Conservation (phyloP, 2,113 vertebrate species). For the Labeo rohita region DNA sequence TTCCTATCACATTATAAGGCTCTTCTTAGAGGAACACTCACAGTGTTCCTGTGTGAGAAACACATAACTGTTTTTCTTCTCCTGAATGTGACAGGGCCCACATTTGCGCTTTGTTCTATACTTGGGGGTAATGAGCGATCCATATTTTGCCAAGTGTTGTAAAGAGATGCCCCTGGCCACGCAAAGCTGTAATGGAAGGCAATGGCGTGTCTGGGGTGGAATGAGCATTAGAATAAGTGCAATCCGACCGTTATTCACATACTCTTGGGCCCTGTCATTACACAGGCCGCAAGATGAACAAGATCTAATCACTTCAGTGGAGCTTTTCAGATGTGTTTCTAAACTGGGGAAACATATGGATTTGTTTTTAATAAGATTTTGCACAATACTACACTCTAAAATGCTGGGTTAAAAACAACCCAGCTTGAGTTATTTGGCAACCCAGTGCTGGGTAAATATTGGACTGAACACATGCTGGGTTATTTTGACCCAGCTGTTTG, state of each 20-base stretch:
- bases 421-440: no score
- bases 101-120: constrained; percentile 50
- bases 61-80: constrained; percentile 47
- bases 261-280: constrained; percentile 60
- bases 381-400: no score
- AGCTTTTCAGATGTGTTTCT: constrained; percentile 4
- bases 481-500: no score
- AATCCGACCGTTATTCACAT: constrained; percentile 43
- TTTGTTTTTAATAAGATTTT: background rate
- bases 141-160: constrained; percentile 65
- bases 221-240: constrained; percentile 58
- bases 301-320: constrained; percentile 26
- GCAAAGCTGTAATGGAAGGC: background rate
- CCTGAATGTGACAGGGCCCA: constrained; percentile 52
- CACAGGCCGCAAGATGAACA: constrained; percentile 37
- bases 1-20: constrained; percentile 63
- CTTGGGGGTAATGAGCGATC: constrained; percentile 67
- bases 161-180: constrained; percentile 59
- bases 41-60: constrained; percentile 37
- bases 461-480: no score
- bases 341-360: constrained; percentile 1
- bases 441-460: no score
- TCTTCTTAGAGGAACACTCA: constrained; percentile 57
- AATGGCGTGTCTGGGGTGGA: constrained; percentile 50
- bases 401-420: no score